Conservation (phyloP, 2,888 invertebrate genomes). For the Cyaniris semiargus region DNA sequence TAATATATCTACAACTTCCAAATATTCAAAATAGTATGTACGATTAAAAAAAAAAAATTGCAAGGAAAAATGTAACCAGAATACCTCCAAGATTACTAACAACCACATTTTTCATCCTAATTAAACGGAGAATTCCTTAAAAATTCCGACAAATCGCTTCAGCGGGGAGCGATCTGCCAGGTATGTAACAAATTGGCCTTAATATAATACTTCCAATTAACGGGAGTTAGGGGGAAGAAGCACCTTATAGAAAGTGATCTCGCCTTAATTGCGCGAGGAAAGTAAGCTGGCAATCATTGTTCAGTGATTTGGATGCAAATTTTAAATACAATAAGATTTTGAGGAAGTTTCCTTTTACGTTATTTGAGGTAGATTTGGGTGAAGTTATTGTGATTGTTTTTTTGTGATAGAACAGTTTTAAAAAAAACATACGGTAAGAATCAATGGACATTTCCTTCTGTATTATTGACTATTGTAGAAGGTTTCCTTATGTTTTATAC, state of each 20-base stretch:
- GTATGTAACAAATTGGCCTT: constrained; percentile 75
- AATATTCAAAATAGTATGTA: no score
- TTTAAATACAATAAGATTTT: constrained; percentile 26
- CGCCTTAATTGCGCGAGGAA: constrained; percentile 43
- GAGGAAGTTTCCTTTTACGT: not conserved
- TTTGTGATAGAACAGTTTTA: no score
- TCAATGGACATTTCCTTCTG: no score
- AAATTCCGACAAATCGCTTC: constrained; percentile 55
- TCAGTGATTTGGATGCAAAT: constrained; percentile 32
- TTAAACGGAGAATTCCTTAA: constrained; percentile 39
- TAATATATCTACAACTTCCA: no score
- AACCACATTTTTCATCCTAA: constrained; percentile 33
- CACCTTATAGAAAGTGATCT: constrained; percentile 72
- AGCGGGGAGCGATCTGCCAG: constrained; percentile 60
- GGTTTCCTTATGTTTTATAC: no score
- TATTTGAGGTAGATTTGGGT: constrained; percentile 18
- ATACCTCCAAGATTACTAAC: not conserved
- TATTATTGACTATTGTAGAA: no score
- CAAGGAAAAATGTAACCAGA: not conserved
- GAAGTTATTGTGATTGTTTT: not conserved
- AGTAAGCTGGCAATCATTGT: constrained; percentile 35
- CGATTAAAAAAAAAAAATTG: no score
- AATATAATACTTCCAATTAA: constrained; percentile 77
- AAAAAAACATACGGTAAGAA: no score
- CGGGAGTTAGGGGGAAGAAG: constrained; percentile 59